Evolutionary conservation across 2,113 vertebrate genomes (phyloP).

Genomic region (Pithys albifrons): DNA sequence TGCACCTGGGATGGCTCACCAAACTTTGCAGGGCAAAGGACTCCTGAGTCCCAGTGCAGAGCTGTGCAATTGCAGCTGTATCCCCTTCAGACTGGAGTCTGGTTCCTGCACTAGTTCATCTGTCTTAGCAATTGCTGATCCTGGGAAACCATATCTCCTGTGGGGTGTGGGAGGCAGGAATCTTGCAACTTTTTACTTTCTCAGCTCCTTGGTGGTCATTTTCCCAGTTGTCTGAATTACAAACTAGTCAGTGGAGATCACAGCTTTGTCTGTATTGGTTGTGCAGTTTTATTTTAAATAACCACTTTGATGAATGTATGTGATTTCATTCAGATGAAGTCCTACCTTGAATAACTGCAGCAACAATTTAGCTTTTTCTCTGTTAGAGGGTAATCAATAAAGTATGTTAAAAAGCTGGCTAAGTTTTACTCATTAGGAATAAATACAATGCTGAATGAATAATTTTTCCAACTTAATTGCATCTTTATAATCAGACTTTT

Average conservation of each 20-base stretch:
- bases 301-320: neutral
- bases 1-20: rapidly evolving
- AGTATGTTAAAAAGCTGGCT: neutral
- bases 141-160: rapidly evolving
- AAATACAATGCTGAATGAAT: neutral
- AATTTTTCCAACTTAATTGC: neutral
- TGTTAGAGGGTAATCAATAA: neutral
- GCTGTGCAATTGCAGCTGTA: neutral
- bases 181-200: neutral
- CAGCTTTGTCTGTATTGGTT: neutral
- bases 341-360: neutral
- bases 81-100: neutral
- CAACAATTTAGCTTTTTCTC: neutral
- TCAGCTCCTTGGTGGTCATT: neutral
- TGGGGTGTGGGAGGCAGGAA: rapidly evolving
- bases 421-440: neutral
- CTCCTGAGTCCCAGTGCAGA: neutral
- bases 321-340: neutral
- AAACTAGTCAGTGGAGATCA: neutral
- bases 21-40: neutral
- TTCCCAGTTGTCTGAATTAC: neutral
- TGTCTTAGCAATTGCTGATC: neutral
- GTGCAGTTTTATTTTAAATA: neutral
- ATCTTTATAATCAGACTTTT: neutral
- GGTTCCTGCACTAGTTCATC: neutral